Evolutionary conservation across 37 sponge, comb jelly and placozoan species (phyloP).

Genomic region (Amphimedon queenslandica): DNA sequence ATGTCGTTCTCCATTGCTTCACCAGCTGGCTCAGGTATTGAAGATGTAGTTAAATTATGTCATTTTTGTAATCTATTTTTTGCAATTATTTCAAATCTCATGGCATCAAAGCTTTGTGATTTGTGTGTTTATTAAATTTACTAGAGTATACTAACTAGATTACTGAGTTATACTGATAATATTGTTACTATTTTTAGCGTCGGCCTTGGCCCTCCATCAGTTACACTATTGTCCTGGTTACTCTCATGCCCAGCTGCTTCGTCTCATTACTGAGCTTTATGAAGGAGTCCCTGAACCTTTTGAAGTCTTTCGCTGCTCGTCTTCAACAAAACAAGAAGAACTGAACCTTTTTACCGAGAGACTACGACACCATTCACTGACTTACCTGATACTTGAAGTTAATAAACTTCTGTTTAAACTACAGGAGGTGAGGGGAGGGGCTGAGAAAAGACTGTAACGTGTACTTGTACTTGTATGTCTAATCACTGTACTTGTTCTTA

Average conservation of each 20-base stretch:
- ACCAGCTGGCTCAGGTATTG: no score
- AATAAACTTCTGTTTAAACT: slow-evolving; percentile 58
- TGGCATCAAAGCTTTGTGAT: no score
- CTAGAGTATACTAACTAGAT: no score
- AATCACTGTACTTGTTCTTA: background rate
- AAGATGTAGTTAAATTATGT: no score
- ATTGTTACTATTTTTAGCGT: no score
- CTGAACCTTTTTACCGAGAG: slow-evolving; percentile 61
- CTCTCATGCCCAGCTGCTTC: slow-evolving; percentile 36
- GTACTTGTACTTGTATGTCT: no score
- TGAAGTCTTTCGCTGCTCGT: slow-evolving; percentile 58
- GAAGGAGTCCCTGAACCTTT: slow-evolving; percentile 63
- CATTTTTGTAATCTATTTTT: no score
- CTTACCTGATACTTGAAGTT: slow-evolving; percentile 58
- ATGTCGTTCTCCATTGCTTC: background rate
- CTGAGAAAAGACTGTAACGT: no score
- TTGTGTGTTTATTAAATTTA: no score
- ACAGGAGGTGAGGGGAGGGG: slow-evolving; percentile 85
- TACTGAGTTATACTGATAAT: no score
- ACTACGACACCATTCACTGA: slow-evolving; percentile 17
- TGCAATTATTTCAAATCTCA: no score
- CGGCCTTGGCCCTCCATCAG: no score
- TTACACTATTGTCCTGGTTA: slow-evolving; percentile 34
- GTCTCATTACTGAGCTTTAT: slow-evolving; percentile 52
- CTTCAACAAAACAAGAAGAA: slow-evolving; percentile 61